Conservation (phyloP, 2,113 vertebrate species). For the Arenaria interpres region DNA sequence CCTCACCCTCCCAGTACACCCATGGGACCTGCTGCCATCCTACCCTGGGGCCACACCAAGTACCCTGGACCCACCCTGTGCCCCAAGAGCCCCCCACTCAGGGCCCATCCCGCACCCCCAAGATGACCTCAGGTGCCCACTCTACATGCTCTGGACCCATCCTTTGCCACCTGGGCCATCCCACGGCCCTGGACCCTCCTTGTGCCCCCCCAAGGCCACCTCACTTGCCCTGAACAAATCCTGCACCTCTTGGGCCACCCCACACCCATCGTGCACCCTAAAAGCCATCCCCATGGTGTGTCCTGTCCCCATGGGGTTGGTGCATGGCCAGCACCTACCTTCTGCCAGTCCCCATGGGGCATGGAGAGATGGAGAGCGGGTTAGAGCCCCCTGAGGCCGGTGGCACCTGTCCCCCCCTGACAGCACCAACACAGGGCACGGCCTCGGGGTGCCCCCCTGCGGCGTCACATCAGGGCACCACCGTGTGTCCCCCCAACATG, state of each 20-base stretch:
- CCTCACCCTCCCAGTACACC: fast-evolving
- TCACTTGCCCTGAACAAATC: neutral
- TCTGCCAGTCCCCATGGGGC: conserved; percentile 61
- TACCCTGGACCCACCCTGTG: neutral
- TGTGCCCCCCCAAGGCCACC: too few relatives aligned
- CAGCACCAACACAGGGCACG: neutral
- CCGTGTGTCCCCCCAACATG: fast-evolving
- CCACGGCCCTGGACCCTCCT: neutral
- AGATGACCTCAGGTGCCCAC: too few relatives aligned
- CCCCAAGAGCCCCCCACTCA: neutral
- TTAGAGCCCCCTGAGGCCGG: neutral
- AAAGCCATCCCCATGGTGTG: neutral
- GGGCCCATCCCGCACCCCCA: neutral
- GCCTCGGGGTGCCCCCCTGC: neutral
- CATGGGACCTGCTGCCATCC: neutral
- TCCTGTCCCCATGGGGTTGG: neutral
- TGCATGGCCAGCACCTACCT: conserved; percentile 42
- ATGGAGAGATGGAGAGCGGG: neutral
- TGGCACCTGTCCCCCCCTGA: neutral
- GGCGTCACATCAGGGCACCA: fast-evolving
- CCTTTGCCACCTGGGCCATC: neutral
- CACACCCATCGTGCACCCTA: neutral
- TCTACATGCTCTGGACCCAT: neutral
- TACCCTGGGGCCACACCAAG: neutral
- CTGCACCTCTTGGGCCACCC: neutral